Conservation (phyloP, 92 coral and sea anemone genomes). For the Chrysogorgia sp. region DNA sequence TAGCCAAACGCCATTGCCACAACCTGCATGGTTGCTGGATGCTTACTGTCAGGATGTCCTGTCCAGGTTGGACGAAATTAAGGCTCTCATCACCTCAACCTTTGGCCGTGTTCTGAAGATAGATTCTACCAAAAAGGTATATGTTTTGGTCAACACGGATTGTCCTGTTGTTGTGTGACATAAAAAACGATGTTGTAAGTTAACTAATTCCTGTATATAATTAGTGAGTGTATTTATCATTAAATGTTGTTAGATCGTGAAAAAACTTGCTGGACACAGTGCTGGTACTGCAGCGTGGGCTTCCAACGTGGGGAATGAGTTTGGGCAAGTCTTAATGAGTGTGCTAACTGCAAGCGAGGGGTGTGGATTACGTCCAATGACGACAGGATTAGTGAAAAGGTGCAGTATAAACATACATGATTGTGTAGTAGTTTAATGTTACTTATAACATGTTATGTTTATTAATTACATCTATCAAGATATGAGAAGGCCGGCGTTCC, state of each 20-base stretch:
- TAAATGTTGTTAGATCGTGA: too few relatives aligned
- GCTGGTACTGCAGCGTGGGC: slow-evolving; percentile 54
- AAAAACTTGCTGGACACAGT: slow-evolving; percentile 29
- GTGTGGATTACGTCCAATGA: slow-evolving; percentile 27
- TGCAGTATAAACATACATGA: too few relatives aligned
- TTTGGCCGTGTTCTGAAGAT: slow-evolving; percentile 57
- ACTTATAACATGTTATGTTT: too few relatives aligned
- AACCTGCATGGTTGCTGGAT: slow-evolving; percentile 58
- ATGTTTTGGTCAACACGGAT: too few relatives aligned
- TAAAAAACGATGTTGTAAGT: too few relatives aligned
- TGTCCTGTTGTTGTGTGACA: too few relatives aligned
- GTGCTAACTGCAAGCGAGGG: slow-evolving; percentile 52
- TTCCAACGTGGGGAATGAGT: slow-evolving; percentile 43
- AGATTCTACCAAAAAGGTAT: slow-evolving; percentile 64
- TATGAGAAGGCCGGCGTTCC: slow-evolving; percentile 36
- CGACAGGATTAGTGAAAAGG: slow-evolving; percentile 1
- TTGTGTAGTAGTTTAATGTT: too few relatives aligned
- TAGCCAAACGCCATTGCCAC: slow-evolving; percentile 35
- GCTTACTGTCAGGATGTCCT: slow-evolving; percentile 54
- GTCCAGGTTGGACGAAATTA: slow-evolving; percentile 41
- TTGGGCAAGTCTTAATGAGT: slow-evolving; percentile 38
- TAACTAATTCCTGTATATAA: too few relatives aligned
- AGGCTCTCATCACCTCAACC: slow-evolving; percentile 56
- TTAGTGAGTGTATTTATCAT: too few relatives aligned
- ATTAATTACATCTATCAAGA: too few relatives aligned